These are phyloP conservation scores for Cinara cedri DNA, from an alignment of 2,888 invertebrate genomes.

Conservation along the genomic window DNA sequence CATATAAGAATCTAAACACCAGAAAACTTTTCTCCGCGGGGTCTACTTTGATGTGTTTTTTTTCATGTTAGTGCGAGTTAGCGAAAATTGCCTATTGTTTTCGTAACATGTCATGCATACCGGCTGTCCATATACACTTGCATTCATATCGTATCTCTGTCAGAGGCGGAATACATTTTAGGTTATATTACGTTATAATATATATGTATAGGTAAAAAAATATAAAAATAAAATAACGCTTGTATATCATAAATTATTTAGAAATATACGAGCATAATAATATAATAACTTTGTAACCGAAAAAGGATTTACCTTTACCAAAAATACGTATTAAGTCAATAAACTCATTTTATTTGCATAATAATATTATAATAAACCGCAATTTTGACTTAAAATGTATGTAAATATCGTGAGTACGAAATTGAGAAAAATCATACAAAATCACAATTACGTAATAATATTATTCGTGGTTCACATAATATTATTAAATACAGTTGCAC, in stretches of 20 bases:
- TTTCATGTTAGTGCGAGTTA: constrained; percentile 23
- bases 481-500: no score
- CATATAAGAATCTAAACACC: constrained; percentile 35
- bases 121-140: constrained; percentile 15
- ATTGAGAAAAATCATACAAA: neutral
- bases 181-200: constrained; percentile 8
- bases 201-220: neutral
- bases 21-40: constrained; percentile 38
- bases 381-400: neutral
- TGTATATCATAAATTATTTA: neutral
- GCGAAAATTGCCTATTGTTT: constrained; percentile 51
- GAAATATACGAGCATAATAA: neutral
- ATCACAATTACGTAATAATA: no score
- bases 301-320: no score
- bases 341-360: neutral
- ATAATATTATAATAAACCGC: no score
- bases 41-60: constrained; percentile 40
- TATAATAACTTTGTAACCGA: no score
- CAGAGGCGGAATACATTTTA: constrained; percentile 5
- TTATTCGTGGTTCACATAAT: no score
- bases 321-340: neutral
- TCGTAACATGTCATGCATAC: constrained; percentile 37
- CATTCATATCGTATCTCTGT: neutral
- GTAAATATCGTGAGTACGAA: neutral
- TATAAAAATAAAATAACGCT: no score